phyloP scores from a whole-genome alignment of 2,113 vertebrate genomes.

The Pluvianellus socialis region DNA sequence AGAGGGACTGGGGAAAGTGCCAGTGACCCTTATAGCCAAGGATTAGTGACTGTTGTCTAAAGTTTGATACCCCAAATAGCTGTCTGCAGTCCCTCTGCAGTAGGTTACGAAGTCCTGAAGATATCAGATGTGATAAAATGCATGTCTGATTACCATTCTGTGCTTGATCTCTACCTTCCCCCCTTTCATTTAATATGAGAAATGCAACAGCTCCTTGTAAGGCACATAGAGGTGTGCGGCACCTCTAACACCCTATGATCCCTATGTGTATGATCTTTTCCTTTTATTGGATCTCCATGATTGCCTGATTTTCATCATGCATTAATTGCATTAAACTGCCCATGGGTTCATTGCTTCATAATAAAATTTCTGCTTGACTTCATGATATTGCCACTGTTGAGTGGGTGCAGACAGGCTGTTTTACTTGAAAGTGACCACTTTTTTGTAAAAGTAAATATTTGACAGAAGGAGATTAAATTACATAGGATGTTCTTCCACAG shows the following conservation, averaged over 20 bases:
- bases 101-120: background rate
- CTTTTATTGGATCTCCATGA: background rate
- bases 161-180: background rate
- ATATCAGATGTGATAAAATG: background rate
- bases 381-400: background rate
- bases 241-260: background rate
- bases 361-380: background rate
- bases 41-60: background rate
- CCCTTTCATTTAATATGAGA: background rate
- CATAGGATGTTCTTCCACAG: background rate
- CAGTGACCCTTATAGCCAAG: background rate
- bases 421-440: background rate
- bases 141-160: background rate
- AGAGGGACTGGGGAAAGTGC: background rate
- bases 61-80: background rate
- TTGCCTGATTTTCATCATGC: background rate
- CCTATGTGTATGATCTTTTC: background rate
- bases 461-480: background rate
- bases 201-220: background rate
- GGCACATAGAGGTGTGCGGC: background rate
- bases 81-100: background rate
- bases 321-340: background rate
- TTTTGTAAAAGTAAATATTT: background rate
- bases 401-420: background rate
- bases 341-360: background rate